Percentiles rank a stretch among this genome's conserved stretches.
Conservation (phyloP, 2,113 vertebrate species). For the Xiphorhynchus elegans region DNA sequence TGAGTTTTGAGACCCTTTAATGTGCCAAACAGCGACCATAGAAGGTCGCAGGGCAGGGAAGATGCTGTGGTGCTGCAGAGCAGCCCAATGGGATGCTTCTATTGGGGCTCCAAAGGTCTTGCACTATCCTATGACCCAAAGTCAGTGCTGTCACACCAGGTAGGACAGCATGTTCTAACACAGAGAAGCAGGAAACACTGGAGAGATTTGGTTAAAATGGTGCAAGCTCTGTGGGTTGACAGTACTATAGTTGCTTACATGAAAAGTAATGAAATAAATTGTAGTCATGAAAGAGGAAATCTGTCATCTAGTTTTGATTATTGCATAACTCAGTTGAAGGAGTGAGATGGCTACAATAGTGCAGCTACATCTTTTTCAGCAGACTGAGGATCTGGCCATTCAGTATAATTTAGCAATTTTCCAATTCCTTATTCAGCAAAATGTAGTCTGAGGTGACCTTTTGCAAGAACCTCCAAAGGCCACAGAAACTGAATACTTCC, state of each 20-base stretch:
- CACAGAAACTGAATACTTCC: constrained; percentile 38
- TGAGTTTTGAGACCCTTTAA: neutral
- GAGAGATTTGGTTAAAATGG: neutral
- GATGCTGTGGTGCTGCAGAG: neutral
- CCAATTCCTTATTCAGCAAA: constrained; percentile 47
- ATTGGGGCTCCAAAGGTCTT: neutral
- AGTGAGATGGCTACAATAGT: neutral
- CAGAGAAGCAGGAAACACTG: neutral
- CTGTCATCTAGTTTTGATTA: neutral
- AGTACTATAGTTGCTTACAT: neutral
- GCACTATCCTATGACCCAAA: neutral
- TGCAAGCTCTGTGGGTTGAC: neutral
- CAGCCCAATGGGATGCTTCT: neutral
- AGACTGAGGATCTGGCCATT: neutral
- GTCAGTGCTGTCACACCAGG: neutral
- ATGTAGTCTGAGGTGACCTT: constrained; percentile 34
- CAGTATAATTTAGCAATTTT: neutral
- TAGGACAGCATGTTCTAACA: neutral
- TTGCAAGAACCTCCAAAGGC: constrained; percentile 25
- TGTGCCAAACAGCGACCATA: neutral
- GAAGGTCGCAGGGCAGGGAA: neutral
- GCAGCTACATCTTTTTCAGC: neutral
- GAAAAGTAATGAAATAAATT: neutral
- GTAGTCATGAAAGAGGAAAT: neutral
- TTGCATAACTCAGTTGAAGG: neutral